Evolutionary conservation across 2,797 vertebrate species (phyloP).

Genomic region (Rhincodon typus): DNA sequence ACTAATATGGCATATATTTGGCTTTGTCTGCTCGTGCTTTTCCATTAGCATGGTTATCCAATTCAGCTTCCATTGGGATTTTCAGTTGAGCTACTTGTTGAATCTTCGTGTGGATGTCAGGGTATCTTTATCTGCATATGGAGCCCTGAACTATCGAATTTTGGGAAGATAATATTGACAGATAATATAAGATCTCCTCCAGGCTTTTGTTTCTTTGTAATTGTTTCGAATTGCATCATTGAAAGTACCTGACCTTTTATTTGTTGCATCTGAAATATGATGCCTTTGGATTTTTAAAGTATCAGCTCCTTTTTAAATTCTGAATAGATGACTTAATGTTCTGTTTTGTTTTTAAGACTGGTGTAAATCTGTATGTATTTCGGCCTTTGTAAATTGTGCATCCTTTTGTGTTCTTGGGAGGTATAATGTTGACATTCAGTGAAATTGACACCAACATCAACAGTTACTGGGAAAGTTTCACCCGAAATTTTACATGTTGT

Average conservation of each 20-base stretch:
- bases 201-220: background rate
- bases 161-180: background rate
- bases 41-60: background rate
- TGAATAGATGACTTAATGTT: background rate
- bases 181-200: background rate
- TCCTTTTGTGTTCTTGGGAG: too few relatives aligned
- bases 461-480: background rate
- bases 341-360: background rate
- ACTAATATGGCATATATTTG: background rate
- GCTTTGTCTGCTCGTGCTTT: background rate
- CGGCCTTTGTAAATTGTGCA: too few relatives aligned
- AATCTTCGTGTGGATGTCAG: background rate
- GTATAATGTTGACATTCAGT: too few relatives aligned
- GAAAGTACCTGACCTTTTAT: background rate
- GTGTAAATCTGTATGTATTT: background rate
- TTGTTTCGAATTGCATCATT: background rate
- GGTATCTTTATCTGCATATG: background rate
- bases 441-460: background rate
- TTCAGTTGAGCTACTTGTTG: background rate
- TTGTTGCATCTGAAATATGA: background rate
- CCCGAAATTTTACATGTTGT: background rate
- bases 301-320: background rate
- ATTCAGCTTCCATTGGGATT: background rate
- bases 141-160: background rate
- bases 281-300: background rate